Evolutionary conservation across 2,113 vertebrate species (phyloP), one percentile per base, ranked within the genome.

Genomic region (Leptobrachium ailaonicum): DNA sequence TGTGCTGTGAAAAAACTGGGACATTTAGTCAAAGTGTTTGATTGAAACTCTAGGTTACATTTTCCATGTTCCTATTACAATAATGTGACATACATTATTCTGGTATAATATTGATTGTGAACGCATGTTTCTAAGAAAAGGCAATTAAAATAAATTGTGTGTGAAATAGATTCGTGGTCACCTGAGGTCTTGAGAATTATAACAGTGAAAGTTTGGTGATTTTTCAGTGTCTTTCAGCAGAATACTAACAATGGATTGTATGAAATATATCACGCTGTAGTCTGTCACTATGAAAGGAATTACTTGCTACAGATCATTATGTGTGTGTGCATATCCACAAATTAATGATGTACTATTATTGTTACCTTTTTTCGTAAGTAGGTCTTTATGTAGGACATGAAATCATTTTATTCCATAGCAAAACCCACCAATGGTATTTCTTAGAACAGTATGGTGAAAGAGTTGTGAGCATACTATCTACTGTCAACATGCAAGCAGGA

Each of bases 81-180:
- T 78, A 78, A 78, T 71, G 42, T 78, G 76, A 71, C 76, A 71
- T 47, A 43, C 66, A 58, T 14, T 56, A 70, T 70, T 71, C 67
- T 41, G 41, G 20, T 71, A 41, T 20, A 41, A 56, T 78, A 78
- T 78, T 70, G 66, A 78, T 78, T 71, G 66, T 12, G 67, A 71
- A 68, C 14, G 13, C 41, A 77, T 69, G 54, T 53, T 45, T 67
- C 43, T 32, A 47, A 60, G 67, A 60, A 71, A 71, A 78, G 67
- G 67, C 76, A 78, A 78, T 78, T 78, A 78, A 78, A 78, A 78
- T 78, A 78, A 78, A 78, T 71, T 78, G 53, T 62, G 42, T 78
- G 76, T 78, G 41, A 78, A 77, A 77, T 77, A 77, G 75, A 77
- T 56, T 54, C 6, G 75, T 41, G 44, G 42, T 77, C 66, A 77